Conservation (phyloP, 2,888 invertebrate species). For the Dynastes tityus region DNA sequence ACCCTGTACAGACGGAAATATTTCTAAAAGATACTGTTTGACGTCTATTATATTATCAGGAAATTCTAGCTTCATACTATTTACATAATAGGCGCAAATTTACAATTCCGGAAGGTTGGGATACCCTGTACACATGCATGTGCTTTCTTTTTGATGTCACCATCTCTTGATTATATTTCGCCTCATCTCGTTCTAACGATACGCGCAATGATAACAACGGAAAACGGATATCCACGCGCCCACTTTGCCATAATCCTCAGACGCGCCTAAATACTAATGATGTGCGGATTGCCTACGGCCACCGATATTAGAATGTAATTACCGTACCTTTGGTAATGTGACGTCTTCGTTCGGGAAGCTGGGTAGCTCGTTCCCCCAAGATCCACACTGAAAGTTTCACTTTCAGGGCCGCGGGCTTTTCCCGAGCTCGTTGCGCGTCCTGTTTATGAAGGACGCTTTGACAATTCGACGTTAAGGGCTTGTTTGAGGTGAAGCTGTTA, state of each 20-base stretch:
- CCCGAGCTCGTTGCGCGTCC: conserved; percentile 5
- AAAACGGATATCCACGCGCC: conserved; percentile 4
- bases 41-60: too few species aligned
- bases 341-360: background rate
- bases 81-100: too few species aligned
- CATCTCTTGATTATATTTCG: background rate
- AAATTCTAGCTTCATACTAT: too few species aligned
- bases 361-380: conserved; percentile 20
- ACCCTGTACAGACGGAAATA: too few species aligned
- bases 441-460: conserved; percentile 12
- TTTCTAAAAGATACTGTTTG: too few species aligned
- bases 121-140: too few species aligned
- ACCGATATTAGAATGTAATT: conserved; percentile 44
- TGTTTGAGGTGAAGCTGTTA: conserved; percentile 18
- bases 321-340: conserved; percentile 20
- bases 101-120: too few species aligned
- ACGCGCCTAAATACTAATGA: conserved; percentile 34
- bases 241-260: conserved; percentile 7
- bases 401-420: conserved; percentile 33
- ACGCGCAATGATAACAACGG: conserved; percentile 14
- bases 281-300: conserved; percentile 38
- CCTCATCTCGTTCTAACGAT: background rate
- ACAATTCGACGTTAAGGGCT: conserved; percentile 21
- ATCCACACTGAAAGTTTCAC: conserved; percentile 36
- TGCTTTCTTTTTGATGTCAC: too few species aligned